Conservation (phyloP, 1,140 invertebrate species). For the Pectinophora gossypiella region DNA sequence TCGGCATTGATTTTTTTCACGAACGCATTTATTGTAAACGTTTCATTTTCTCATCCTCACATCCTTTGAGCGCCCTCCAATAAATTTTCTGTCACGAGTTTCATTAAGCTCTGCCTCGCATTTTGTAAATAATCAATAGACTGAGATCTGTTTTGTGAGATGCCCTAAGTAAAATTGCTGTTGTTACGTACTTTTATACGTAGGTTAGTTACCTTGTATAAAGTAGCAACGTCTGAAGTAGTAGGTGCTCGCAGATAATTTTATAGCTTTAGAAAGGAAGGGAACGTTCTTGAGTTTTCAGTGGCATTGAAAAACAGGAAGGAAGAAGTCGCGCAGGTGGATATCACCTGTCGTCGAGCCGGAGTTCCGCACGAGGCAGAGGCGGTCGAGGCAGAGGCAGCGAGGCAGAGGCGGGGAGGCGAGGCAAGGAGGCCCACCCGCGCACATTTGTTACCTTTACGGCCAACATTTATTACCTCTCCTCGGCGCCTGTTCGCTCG, state of each 20-base stretch:
- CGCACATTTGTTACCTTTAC: conserved; percentile 57
- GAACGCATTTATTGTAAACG: background rate
- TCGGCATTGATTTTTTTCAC: conserved; percentile 1
- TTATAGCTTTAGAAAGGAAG: background rate
- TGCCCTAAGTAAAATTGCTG: too few species aligned
- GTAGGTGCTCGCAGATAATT: background rate
- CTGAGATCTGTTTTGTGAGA: too few species aligned
- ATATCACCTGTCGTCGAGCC: conserved; percentile 22
- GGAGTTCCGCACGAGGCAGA: conserved; percentile 13
- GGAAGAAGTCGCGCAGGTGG: conserved; percentile 40
- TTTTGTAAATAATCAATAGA: too few species aligned
- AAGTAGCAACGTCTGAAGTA: too few species aligned
- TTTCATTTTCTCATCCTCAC: background rate
- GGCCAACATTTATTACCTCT: conserved; percentile 47
- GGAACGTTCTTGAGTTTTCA: conserved; percentile 28
- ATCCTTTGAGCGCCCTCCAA: background rate
- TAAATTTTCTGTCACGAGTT: background rate
- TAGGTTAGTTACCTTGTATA: too few species aligned
- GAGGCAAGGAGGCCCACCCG: conserved; percentile 18
- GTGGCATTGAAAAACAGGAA: conserved; percentile 36
- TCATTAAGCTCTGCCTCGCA: too few species aligned
- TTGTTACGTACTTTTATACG: too few species aligned
- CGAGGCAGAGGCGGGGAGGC: conserved; percentile 3
- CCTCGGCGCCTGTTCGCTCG: conserved; percentile 34
- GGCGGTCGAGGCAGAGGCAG: background rate